phyloP scores from a whole-genome alignment of 2,888 invertebrate species.

The Diplazon laetatorius region DNA sequence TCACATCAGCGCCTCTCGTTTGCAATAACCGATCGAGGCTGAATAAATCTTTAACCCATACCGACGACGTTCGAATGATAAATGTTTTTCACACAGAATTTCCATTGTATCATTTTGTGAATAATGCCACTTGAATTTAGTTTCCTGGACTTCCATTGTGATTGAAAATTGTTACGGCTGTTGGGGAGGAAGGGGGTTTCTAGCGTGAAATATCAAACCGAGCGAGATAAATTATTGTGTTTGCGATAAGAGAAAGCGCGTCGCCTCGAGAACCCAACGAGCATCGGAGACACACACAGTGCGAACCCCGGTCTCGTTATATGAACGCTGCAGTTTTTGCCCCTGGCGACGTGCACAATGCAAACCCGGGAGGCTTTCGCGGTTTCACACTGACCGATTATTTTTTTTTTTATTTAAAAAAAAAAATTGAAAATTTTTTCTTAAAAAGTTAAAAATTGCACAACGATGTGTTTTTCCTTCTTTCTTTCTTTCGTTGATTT shows the following conservation, averaged over 20 bases:
- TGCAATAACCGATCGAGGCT: too few relatives aligned
- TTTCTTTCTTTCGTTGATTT: too few relatives aligned
- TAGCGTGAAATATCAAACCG: neutral
- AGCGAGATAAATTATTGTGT: constrained; percentile 43
- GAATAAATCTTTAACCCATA: too few relatives aligned
- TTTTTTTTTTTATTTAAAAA: neutral
- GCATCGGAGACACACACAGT: constrained; percentile 25
- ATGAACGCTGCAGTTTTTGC: neutral
- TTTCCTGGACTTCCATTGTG: constrained; percentile 4
- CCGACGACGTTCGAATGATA: too few relatives aligned
- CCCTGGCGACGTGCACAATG: constrained; percentile 46
- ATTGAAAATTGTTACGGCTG: constrained; percentile 32
- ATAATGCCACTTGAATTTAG: neutral
- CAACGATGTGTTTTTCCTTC: too few relatives aligned
- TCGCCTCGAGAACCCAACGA: constrained; percentile 16
- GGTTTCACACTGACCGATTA: constrained; percentile 9
- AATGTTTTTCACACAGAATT: too few relatives aligned
- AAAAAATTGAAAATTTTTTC: too few relatives aligned
- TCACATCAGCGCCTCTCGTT: too few relatives aligned
- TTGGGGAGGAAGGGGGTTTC: too few relatives aligned
- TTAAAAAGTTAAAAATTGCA: too few relatives aligned
- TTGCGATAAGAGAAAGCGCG: constrained; percentile 53
- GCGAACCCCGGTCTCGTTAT: constrained; percentile 5
- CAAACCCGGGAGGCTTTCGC: constrained; percentile 19
- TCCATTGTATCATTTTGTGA: neutral